Evolutionary conservation across 2,888 invertebrate species (phyloP), one percentile per base, ranked within the genome.

Genomic region (Pterostichus madidus): DNA sequence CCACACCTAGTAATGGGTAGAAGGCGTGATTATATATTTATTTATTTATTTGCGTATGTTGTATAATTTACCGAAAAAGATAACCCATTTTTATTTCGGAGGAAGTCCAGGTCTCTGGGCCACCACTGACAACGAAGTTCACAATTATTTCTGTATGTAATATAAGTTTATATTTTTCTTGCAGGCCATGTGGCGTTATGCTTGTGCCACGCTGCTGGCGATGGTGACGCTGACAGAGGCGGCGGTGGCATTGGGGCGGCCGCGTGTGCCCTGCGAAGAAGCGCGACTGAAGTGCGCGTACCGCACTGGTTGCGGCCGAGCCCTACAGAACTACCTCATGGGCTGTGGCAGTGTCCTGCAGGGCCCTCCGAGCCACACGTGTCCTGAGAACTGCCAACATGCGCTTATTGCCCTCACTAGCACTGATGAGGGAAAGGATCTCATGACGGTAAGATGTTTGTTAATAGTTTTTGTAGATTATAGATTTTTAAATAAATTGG

Each of bases 331-430:
- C 89, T 96, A 96, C 90, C 91, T 95, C 89, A 89, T 93, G 84
- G 93, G 94, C 86, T 97, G 96, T 88, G 93, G 93, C 7, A 92
- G 92, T 5, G 93, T 94, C 44, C 91, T 96, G 46, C 92, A 93
- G 64, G 92, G 93, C 35, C 90, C 86, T 81, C 87, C 83, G 86
- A 88, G 88, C 84, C 90, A 85, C 85, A 88, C 89, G 78, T 96
- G 97, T 87, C 94, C 95, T 0, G 93, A 94, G 86, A 91, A 92
- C 76, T 96, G 96, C 88, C 94, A 94, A 86, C 93, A 95, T 87
- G 95, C 96, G 0, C 92, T 96, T 52, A 95, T 96, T 59, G 95
- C 96, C 0, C 91, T 96, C 59, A 95, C 94, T 0, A 94, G 95
- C 32, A 95, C 96, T 0, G 94, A 94, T 77, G 95, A 96, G 88